A percentile compares a stretch with the other conserved stretches of the same genome.
These are phyloP conservation scores for Machimus rusticus DNA, from an alignment of 2,888 invertebrate genomes.

Conservation along the genomic window DNA sequence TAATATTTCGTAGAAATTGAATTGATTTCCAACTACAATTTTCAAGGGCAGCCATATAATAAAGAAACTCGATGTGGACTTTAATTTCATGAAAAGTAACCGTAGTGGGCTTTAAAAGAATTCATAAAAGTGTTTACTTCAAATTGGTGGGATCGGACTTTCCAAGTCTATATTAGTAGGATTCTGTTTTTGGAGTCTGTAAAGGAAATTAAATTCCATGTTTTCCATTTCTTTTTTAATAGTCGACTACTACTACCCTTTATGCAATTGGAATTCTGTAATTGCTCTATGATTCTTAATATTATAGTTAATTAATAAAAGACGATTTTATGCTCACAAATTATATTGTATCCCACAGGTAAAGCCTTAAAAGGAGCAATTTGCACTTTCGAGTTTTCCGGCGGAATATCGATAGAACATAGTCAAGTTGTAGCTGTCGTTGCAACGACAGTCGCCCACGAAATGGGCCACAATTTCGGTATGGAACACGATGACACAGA, in stretches of 20 bases:
- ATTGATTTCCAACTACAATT: too few species aligned
- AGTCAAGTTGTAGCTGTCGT: conserved; percentile 86
- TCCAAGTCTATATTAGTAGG: too few species aligned
- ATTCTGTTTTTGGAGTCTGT: too few species aligned
- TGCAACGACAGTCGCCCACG: conserved; percentile 97
- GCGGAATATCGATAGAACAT: conserved; percentile 95
- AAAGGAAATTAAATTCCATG: neutral
- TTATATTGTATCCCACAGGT: conserved; percentile 59
- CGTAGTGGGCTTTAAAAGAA: too few species aligned
- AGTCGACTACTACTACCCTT: neutral
- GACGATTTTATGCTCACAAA: neutral
- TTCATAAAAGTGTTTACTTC: too few species aligned
- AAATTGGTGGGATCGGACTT: too few species aligned
- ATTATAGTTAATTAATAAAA: neutral
- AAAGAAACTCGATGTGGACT: too few species aligned
- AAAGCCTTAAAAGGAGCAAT: conserved; percentile 96
- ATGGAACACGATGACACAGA: conserved; percentile 95
- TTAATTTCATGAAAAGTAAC: too few species aligned
- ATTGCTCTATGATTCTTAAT: neutral
- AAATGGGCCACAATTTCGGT: conserved; percentile 98
- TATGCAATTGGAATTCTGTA: neutral
- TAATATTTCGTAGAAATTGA: too few species aligned
- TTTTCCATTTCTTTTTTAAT: neutral
- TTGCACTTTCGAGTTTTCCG: conserved; percentile 95
- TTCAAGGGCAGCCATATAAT: too few species aligned